These are phyloP conservation scores for Homarus americanus DNA, from an alignment of 1,140 invertebrate genomes.

Conservation along the genomic window DNA sequence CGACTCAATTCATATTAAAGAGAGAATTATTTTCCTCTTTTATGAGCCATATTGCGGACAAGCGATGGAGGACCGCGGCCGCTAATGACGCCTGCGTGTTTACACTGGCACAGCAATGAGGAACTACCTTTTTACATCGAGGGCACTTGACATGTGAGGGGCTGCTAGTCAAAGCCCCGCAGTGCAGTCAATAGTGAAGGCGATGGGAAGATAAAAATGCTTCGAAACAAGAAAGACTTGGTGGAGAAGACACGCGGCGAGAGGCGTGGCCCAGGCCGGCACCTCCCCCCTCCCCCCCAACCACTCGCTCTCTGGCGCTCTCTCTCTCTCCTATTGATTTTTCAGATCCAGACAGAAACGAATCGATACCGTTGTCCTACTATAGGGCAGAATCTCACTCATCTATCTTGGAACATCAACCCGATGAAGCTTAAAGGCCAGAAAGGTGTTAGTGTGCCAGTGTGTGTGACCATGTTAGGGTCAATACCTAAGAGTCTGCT, in stretches of 20 bases:
- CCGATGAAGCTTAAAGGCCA: background rate
- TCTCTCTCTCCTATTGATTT: constrained; percentile 44
- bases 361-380: constrained; percentile 42
- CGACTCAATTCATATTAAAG: background rate
- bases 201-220: background rate
- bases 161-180: constrained; percentile 28
- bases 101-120: background rate
- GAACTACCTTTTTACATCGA: background rate
- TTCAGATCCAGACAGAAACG: constrained; percentile 32
- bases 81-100: background rate
- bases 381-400: constrained; percentile 1
- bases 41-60: background rate
- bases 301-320: constrained; percentile 27
- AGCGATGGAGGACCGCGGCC: background rate
- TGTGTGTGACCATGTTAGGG: background rate
- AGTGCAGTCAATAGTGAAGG: constrained; percentile 44
- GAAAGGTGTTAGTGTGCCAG: background rate
- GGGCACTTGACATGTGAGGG: background rate
- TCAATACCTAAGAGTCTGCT: background rate
- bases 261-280: constrained; percentile 24
- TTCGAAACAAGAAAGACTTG: background rate
- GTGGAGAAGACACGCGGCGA: constrained; percentile 14
- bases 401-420: background rate
- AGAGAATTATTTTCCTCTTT: background rate
- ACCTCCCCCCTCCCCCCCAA: background rate